Evolutionary conservation across 2,888 invertebrate species (phyloP), one percentile per base, ranked within the genome.

Genomic region (Cotesia congregata): DNA sequence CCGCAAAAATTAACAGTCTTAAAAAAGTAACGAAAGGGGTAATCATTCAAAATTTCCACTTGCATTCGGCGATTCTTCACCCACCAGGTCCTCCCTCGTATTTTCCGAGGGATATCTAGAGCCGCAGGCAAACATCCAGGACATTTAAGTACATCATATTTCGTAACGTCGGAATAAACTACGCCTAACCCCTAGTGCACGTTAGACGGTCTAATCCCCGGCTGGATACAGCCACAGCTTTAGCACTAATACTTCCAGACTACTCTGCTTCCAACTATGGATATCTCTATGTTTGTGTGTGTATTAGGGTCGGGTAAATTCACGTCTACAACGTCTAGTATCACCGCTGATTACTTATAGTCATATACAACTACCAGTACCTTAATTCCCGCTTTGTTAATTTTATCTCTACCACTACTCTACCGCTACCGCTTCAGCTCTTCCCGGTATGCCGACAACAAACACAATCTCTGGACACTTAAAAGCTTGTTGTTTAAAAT

Each of bases 181-280:
- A 79, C 76, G 70, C 77, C 68, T 78, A 77, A 77, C 71, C 74
- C 77, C 76, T 71, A 72, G 77, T 71, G 77, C 77, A 77, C 79
- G 81, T 82, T 83, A 82, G 81, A 80, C 81, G 69, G 79, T 80
- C 82, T 82, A 83, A 82, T 82, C 80, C 81, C 79, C 7, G 50
- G 50, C 50, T 30, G 65, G 65, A 65, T 65, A 65, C 30, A 65
- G 65, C 50, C 50, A 12, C 50, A 50, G 12, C 41, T 41, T 41
- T 41, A 6, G 6, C 41, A 7, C 50, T 50, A 50, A 50, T 50
- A 50, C 50, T 50, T 12, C 50, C 50, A 50, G 50, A 50, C 50
- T 50, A 50, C 12, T 50, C 50, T 12, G 12, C 50, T 50, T 7
- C 4, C 50, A 12, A 12, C 9, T 50, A 7, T 50, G 12, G 50